Evolutionary conservation across 1,140 invertebrate genomes (phyloP), one percentile per base, ranked within the genome.

Genomic region (Delia radicum): DNA sequence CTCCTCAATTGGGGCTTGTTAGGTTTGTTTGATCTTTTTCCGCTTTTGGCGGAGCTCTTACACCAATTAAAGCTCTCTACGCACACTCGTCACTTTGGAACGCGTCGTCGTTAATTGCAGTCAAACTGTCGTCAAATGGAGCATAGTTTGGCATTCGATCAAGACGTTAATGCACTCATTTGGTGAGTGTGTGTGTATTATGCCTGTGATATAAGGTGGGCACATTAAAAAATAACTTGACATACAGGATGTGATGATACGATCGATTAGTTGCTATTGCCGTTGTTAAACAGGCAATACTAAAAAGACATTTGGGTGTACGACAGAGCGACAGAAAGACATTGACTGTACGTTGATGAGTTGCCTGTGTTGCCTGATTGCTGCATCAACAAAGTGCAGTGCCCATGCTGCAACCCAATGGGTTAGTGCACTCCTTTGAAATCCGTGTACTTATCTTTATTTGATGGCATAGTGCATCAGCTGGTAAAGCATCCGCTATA

Each of bases 91-190:
- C n/a, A 69, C 65, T 31, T 69, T 31, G 65, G 65, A 69, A 69
- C 65, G 65, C 31, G 65, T 69, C 65, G 65, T 69, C 65, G 65
- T 69, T 69, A 69, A 69, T 69, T 69, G 65, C 65, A 69, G 65
- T 69, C 65, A 69, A 69, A 69, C 65, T 69, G 65, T 69, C 65
- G 65, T 69, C 65, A 69, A 69, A 69, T 69, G 65, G 65, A 69
- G 65, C 29, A 69, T 21, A 21, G 65, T 24, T 69, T 69, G 65
- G 65, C 65, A 69, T 69, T 69, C 65, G 21, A 69, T 69, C 65
- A 69, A 69, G 65, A 69, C 65, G 65, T 69, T 69, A 69, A 69
- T 69, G 65, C 65, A 69, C 29, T 69, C 29, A 69, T 33, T 33
- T 7, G 33, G 29, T 69, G 29, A 12, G 18, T 69, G n/a, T 21